A percentile compares a stretch with the other conserved stretches of the same genome.
Conservation (phyloP, 2,113 vertebrate genomes). For the Mesocricetus auratus region DNA sequence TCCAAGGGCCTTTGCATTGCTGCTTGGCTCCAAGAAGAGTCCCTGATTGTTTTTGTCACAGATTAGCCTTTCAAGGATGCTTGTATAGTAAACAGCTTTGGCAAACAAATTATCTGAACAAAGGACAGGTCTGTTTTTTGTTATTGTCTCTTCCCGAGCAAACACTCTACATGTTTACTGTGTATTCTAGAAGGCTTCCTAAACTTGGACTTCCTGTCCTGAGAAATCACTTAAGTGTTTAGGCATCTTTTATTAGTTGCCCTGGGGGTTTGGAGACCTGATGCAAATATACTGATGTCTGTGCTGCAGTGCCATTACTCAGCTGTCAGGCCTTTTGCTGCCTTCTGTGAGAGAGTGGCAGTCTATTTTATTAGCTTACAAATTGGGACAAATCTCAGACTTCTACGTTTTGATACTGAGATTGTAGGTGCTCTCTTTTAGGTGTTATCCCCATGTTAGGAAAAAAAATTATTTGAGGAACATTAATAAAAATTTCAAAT, state of each 20-base stretch:
- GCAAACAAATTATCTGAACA: slow-evolving; percentile 44
- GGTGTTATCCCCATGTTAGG: not conserved
- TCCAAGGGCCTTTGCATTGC: slow-evolving; percentile 26
- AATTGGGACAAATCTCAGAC: not conserved
- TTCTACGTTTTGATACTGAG: not conserved
- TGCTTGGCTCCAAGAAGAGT: not conserved
- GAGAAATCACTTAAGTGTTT: not conserved
- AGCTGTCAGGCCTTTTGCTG: slow-evolving; percentile 25
- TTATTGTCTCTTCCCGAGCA: slow-evolving; percentile 25
- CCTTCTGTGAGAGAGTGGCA: not conserved
- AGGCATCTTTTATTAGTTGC: not conserved
- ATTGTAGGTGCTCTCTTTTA: not conserved
- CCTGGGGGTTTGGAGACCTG: not conserved
- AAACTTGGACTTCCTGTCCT: not conserved
- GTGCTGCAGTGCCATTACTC: not conserved
- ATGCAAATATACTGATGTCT: not conserved
- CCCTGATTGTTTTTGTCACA: slow-evolving; percentile 49
- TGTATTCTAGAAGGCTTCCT: not conserved
- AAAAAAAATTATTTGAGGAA: slow-evolving; percentile 25
- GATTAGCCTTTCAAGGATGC: slow-evolving; percentile 41
- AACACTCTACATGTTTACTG: not conserved
- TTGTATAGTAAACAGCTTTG: slow-evolving; percentile 43
- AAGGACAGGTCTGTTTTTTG: slow-evolving; percentile 51
- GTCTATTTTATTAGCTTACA: slow-evolving; percentile 10
- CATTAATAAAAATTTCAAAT: not conserved